phyloP scores from a whole-genome alignment of 2,113 vertebrate species.

The Sialia sialis region DNA sequence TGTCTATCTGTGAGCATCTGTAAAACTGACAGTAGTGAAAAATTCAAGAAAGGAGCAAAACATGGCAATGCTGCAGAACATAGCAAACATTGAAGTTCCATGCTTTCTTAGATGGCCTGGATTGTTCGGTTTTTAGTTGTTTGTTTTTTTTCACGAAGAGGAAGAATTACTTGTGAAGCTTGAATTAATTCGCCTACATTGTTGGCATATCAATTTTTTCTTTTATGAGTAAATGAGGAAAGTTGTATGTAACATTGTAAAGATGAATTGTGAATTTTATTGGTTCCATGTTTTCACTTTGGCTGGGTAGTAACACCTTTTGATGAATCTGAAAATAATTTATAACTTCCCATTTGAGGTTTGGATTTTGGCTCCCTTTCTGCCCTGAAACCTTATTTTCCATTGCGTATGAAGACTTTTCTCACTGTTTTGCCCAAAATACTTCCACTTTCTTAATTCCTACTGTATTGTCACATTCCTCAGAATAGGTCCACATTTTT shows the following conservation, averaged over 20 bases:
- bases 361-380: neutral
- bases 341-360: neutral
- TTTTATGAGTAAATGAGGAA: neutral
- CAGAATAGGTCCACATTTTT: neutral
- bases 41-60: neutral
- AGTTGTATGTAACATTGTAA: neutral
- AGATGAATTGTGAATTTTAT: neutral
- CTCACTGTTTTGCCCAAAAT: neutral
- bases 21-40: neutral
- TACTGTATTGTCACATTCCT: neutral
- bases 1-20: neutral
- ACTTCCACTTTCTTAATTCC: neutral
- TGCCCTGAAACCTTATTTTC: neutral
- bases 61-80: neutral
- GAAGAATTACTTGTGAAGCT: neutral
- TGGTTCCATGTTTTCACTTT: neutral
- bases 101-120: neutral
- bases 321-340: neutral
- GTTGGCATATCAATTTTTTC: neutral
- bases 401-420: neutral
- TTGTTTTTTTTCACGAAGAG: neutral
- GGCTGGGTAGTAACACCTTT: neutral
- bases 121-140: neutral
- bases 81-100: fast-evolving
- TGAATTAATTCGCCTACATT: neutral